phyloP scores from a whole-genome alignment of 2,113 vertebrate genomes.

The Chionomys nivalis region DNA sequence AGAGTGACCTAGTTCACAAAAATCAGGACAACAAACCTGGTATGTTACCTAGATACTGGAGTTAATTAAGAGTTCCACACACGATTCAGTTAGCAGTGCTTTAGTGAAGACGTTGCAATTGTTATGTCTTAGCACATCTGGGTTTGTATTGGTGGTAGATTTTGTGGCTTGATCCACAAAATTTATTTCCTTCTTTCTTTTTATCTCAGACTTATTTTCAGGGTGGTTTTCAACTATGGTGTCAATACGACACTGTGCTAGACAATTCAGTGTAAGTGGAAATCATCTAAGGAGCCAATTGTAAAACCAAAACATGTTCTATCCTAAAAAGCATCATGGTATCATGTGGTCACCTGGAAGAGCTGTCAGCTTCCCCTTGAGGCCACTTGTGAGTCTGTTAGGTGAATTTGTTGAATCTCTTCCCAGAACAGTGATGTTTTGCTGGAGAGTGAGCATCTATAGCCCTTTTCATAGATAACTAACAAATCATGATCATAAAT shows the following conservation, averaged over 20 bases:
- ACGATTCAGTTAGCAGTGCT: not conserved
- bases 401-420: not conserved
- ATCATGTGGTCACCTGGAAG: not conserved
- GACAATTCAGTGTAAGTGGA: not conserved
- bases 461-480: not conserved
- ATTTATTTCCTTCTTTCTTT: not conserved
- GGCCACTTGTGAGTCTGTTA: not conserved
- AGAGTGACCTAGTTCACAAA: constrained; percentile 48
- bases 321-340: not conserved
- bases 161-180: not conserved
- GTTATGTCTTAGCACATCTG: not conserved
- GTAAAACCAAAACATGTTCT: constrained; percentile 2
- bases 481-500: not conserved
- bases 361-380: not conserved
- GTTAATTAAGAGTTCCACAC: not conserved
- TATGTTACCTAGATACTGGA: not conserved
- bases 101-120: not conserved
- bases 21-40: not conserved
- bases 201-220: constrained; percentile 43
- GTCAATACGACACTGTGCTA: not conserved
- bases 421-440: not conserved
- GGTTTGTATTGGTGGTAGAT: not conserved
- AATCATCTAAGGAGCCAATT: not conserved
- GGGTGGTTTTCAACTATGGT: not conserved
- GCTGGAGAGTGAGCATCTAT: not conserved